phyloP scores from a whole-genome alignment of 2,797 vertebrate species.

The Gymnoscopelus microlampas region DNA sequence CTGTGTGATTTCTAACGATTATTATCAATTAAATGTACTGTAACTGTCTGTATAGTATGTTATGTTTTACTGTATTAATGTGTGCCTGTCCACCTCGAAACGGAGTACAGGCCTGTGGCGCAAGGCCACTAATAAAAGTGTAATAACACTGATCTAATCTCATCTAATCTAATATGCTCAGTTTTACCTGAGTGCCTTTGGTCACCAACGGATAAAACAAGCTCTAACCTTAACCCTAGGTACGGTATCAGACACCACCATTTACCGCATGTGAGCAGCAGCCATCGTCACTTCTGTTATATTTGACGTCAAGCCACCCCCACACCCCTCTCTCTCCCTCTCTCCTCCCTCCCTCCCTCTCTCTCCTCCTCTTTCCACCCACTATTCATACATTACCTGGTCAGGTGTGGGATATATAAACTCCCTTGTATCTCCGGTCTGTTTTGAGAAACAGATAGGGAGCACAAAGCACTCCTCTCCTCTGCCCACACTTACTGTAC shows the following conservation, averaged over 20 bases:
- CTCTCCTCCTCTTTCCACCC: constrained; percentile 47
- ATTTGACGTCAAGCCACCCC: constrained; percentile 4
- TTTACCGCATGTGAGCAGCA: constrained; percentile 26
- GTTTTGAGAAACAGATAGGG: neutral
- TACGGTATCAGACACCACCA: constrained; percentile 8
- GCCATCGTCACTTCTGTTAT: constrained; percentile 12
- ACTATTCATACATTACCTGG: constrained; percentile 51
- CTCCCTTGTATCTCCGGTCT: neutral
- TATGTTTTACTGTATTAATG: no score
- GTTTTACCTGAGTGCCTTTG: constrained; percentile 26
- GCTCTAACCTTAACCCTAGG: constrained; percentile 36
- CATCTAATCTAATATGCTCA: no score
- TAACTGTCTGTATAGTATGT: no score
- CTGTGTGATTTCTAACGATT: no score
- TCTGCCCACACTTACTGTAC: neutral
- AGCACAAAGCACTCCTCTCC: neutral
- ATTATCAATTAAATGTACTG: no score
- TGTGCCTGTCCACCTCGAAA: no score
- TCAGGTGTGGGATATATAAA: constrained; percentile 48
- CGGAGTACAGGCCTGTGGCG: no score
- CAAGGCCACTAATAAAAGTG: no score
- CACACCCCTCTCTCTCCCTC: constrained; percentile 15
- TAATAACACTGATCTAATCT: no score
- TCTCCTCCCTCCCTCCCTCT: neutral
- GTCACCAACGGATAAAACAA: constrained; percentile 12